Evolutionary conservation across 2,888 invertebrate genomes (phyloP), one percentile per base, ranked within the genome.

Genomic region (Lycia hirtaria): DNA sequence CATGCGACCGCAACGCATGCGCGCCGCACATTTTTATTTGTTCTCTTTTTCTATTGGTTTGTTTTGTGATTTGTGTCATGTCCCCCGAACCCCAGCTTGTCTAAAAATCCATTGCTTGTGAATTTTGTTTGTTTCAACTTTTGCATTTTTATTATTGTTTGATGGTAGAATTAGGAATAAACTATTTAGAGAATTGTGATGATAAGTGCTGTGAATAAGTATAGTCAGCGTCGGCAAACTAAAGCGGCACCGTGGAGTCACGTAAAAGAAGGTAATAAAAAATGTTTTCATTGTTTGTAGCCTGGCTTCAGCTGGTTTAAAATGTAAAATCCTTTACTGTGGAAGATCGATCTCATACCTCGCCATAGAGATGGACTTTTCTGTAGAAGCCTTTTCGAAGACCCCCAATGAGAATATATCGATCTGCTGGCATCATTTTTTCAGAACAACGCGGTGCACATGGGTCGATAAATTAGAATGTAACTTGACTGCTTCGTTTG

Each of bases 181-280:
- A 77, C 57, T 81, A 81, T 82, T 78, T 81, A 88, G 82, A 79
- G 83, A 83, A 88, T 88, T 91, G 92, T 92, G 92, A 92, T 92
- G 92, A 87, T 88, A 92, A 88, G 92, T 92, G 92, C 82, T 89
- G 91, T 90, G 90, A 85, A 80, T 90, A 90, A 88, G 84, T 88
- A 88, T 91, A 91, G 80, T 87, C 84, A 87, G 83, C 85, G 82
- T 84, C 88, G 91, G 91, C 85, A 91, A 87, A 77, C 83, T 87
- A 92, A 92, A 88, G 87, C 92, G 89, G 92, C 92, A 92, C 90
- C 92, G 92, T 92, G 92, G 92, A 92, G 92, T 92, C 92, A 87
- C 90, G 92, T 91, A 92, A 92, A 92, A 88, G 92, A 90, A 92
- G 92, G 92, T 92, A 91, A 40, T 32, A 87, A 85, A 79, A 85